A percentile compares a stretch with the other conserved stretches of the same genome.
Conservation (phyloP, 2,113 vertebrate genomes). For the Bubalus kerabau region DNA sequence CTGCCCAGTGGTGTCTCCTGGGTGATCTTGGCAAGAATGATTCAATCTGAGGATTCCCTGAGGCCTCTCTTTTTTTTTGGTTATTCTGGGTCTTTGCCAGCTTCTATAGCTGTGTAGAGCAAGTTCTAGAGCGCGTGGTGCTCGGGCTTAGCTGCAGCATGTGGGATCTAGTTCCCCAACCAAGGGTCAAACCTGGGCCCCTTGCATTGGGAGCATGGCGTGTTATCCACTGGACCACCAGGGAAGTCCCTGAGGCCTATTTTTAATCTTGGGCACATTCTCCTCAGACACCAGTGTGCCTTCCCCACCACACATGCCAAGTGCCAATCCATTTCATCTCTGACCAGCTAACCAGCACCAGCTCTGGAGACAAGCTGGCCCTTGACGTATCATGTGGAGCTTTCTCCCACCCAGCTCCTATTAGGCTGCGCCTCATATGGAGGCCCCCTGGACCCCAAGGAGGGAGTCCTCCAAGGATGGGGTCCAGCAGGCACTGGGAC, state of each 20-base stretch:
- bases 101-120: background rate
- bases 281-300: background rate
- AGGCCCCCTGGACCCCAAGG: background rate
- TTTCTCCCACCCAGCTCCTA: background rate
- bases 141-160: background rate
- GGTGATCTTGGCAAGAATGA: background rate
- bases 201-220: background rate
- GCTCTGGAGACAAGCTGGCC: background rate
- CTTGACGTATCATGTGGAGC: background rate
- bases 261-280: constrained; percentile 18
- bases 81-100: background rate
- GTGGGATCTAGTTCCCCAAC: background rate
- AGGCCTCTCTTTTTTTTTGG: background rate
- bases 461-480: background rate
- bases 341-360: background rate
- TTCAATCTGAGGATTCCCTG: background rate
- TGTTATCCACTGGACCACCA: background rate
- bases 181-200: background rate
- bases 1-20: background rate
- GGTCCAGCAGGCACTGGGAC: background rate
- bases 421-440: background rate
- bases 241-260: background rate
- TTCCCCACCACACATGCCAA: background rate
- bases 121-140: background rate
- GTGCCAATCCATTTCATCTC: background rate